A percentile compares a stretch with the other conserved stretches of the same genome.
These are phyloP conservation scores for Columba livia DNA, from an alignment of 2,113 vertebrate genomes.

Conservation along the genomic window DNA sequence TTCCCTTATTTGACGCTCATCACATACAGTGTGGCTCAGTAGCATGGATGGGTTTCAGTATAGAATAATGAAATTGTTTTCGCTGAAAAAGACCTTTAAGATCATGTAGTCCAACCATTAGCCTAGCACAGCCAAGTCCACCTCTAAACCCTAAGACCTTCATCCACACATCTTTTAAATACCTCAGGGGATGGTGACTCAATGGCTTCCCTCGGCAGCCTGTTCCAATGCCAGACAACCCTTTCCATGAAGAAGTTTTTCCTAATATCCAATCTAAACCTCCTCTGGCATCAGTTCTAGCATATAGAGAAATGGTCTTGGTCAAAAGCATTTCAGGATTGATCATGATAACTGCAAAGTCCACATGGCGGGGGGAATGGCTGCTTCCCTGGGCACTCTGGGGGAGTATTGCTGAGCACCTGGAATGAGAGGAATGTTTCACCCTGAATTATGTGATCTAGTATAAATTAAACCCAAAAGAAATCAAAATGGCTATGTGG, in stretches of 20 bases:
- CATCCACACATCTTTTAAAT: no score
- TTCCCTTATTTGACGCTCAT: neutral
- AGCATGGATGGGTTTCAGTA: neutral
- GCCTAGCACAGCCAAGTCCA: no score
- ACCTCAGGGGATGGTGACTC: no score
- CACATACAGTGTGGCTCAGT: neutral
- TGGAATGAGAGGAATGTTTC: neutral
- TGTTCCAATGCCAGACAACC: no score
- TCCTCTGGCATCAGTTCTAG: neutral
- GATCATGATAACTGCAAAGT: neutral
- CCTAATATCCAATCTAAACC: no score
- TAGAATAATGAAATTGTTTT: no score
- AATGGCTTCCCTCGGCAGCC: no score
- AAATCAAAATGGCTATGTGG: neutral
- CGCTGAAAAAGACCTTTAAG: no score
- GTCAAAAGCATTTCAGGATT: neutral
- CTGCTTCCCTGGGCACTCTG: accelerated
- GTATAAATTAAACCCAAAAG: neutral
- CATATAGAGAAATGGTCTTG: neutral
- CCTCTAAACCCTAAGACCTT: no score
- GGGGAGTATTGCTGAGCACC: neutral
- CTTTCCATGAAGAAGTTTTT: no score
- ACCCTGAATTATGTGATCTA: neutral
- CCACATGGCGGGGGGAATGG: neutral
- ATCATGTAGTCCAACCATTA: no score